Percentiles rank a stretch among this genome's conserved stretches.
Evolutionary conservation across 2,888 invertebrate genomes (phyloP).

Genomic region (Callinectes sapidus): DNA sequence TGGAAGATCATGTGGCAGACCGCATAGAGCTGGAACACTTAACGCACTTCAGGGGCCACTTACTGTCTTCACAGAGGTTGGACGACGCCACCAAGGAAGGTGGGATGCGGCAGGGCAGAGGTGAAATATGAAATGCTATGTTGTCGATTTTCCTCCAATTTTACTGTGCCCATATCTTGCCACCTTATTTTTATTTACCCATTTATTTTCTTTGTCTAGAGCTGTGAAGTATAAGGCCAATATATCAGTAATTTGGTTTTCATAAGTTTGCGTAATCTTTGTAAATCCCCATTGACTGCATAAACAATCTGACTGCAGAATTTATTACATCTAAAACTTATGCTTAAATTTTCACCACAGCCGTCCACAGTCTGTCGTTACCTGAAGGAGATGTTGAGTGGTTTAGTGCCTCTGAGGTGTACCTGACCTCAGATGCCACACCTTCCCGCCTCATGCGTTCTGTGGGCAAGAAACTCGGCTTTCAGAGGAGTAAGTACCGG

Average conservation of each 20-base stretch:
- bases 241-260: background rate
- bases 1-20: constrained; percentile 80
- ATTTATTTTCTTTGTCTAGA: background rate
- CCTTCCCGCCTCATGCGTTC: constrained; percentile 81
- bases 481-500: constrained; percentile 79
- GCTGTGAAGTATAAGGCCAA: background rate
- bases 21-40: constrained; percentile 81
- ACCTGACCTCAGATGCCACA: constrained; percentile 80
- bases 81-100: constrained; percentile 75
- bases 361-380: constrained; percentile 80
- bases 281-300: too few species aligned
- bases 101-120: constrained; percentile 42
- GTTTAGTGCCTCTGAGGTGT: constrained; percentile 80
- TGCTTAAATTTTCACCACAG: constrained; percentile 75
- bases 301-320: background rate
- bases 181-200: too few species aligned
- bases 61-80: constrained; percentile 74
- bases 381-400: constrained; percentile 82
- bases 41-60: constrained; percentile 75
- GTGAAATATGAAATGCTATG: background rate
- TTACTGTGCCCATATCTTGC: background rate
- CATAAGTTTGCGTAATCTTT: too few species aligned
- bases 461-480: constrained; percentile 80
- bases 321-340: background rate
- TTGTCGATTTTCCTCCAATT: background rate